Evolutionary conservation across 2,113 vertebrate species (phyloP), one percentile per base, ranked within the genome.

Genomic region (Myrmecobius fasciatus): DNA sequence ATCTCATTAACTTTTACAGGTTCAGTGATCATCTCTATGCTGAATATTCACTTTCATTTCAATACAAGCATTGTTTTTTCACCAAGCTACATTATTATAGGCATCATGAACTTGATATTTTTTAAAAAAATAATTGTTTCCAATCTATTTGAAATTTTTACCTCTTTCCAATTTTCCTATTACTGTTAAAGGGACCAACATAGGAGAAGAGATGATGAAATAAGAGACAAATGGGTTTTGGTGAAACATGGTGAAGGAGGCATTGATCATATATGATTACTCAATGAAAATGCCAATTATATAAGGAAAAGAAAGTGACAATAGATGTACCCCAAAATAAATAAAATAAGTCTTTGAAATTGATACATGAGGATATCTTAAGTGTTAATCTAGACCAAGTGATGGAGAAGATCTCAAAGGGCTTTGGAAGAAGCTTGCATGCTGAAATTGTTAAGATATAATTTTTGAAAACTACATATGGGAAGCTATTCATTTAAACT

Each of bases 371-470:
- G 28, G 28, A 60, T 31, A 60, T 56, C 54, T 56, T 56, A 56
- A 28, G 25, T 26, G 26, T 8, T 26, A 26, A 25, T 26, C 26
- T 26, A 56, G 26, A 8, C 6, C 26, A 56, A 56, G 54, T 56
- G 26, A 56, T 8, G 26, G 54, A 56, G 25, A 9, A 56, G 25
- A 56, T n/a, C 26, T 10, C 25, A 54, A 89, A 94, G 53, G 36
- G 88, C 56, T 92, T 2, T 92, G 49, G 67, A 14, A 93, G n/a
- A 31, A 93, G 17, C 94, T 93, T 93, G 93, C 9, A 95, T 17
- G 24, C 52, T 97, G 88, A 46, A 89, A 52, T 52, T 53, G 49
- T 90, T 91, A 90, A 89, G 36, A 54, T 92, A 93, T 89, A 94
- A 95, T 51, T 31, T 88, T 95, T 89, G 17, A 83, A 91, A 60